phyloP scores from a whole-genome alignment of 2,797 vertebrate genomes.

The Muscicapa comitata region DNA sequence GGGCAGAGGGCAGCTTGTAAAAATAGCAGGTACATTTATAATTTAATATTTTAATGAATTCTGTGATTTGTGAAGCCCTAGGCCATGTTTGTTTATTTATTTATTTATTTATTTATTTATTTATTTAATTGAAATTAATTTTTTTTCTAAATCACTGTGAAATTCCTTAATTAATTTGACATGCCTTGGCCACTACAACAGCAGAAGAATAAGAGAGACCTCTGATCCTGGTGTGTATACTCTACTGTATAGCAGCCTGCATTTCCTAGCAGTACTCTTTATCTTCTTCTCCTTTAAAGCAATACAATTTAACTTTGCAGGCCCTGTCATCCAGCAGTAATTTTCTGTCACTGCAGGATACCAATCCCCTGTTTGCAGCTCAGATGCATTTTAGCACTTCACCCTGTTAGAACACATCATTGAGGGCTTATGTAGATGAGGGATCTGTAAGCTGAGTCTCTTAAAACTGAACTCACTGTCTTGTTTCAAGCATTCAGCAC shows the following conservation, averaged over 20 bases:
- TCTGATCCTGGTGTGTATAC: not conserved
- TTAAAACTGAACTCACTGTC: not conserved
- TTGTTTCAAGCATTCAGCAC: not conserved
- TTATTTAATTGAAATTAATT: not conserved
- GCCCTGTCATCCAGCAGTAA: not conserved
- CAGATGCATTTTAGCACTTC: not conserved
- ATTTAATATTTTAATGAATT: constrained; percentile 3
- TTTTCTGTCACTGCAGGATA: constrained; percentile 43
- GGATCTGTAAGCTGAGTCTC: not conserved
- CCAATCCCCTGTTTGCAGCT: not conserved
- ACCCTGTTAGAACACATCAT: not conserved
- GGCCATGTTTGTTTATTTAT: not conserved
- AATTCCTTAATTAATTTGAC: constrained; percentile 35
- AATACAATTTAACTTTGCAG: not conserved
- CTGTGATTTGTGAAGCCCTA: constrained; percentile 12
- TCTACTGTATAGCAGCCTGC: not conserved
- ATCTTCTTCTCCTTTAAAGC: not conserved
- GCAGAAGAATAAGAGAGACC: not conserved
- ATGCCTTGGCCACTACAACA: not conserved
- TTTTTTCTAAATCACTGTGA: not conserved
- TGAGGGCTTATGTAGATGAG: not conserved
- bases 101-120: not conserved
- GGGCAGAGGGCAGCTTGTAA: not conserved
- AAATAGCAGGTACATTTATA: not conserved
- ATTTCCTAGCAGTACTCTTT: not conserved